Percentiles rank a stretch among this genome's conserved stretches.
Conservation (phyloP, 2,888 invertebrate genomes). For the Smittia aterrima region DNA sequence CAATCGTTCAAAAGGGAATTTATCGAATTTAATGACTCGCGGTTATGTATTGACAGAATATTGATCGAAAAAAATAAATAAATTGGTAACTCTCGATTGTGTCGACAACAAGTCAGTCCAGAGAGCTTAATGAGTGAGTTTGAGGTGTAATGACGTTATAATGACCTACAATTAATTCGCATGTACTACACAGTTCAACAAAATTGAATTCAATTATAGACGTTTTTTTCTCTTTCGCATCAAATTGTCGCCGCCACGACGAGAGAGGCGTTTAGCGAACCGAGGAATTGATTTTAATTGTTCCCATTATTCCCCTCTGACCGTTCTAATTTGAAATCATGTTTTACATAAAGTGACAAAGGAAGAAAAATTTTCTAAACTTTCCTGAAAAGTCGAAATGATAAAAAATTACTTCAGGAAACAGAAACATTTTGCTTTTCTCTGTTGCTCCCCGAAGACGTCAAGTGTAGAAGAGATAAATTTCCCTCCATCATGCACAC, state of each 20-base stretch:
- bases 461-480: not conserved
- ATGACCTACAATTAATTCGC: slow-evolving; percentile 37
- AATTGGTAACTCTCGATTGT: not conserved
- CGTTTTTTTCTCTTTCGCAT: not conserved
- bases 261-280: not conserved
- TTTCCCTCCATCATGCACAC: not conserved
- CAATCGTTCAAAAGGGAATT: too few species aligned
- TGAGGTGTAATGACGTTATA: slow-evolving; percentile 39
- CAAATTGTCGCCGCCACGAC: not conserved
- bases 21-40: too few species aligned
- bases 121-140: not conserved
- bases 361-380: not conserved
- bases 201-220: not conserved
- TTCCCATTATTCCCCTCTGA: slow-evolving; percentile 14
- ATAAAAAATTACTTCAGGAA: too few species aligned
- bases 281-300: slow-evolving; percentile 37
- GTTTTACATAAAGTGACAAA: slow-evolving; percentile 16
- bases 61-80: too few species aligned
- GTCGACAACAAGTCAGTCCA: not conserved
- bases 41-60: too few species aligned
- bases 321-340: slow-evolving; percentile 33
- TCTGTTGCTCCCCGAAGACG: too few species aligned
- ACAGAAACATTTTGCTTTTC: too few species aligned
- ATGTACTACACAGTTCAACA: not conserved
- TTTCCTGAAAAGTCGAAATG: too few species aligned